phyloP scores from a whole-genome alignment of 1,140 invertebrate species.

The Colletes gigas region DNA sequence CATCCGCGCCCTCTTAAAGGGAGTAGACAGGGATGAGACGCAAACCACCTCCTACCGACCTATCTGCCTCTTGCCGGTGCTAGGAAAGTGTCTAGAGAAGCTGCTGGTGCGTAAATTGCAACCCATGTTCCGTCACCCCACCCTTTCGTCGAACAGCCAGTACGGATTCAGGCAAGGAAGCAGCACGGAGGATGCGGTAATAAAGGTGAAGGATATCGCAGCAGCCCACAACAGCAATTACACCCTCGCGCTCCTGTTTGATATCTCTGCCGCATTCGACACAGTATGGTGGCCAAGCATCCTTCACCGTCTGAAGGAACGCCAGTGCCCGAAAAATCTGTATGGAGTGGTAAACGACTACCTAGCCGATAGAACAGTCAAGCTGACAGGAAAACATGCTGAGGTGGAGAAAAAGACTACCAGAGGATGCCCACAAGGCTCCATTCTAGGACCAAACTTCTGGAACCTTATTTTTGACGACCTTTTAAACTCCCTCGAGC shows the following conservation, averaged over 20 bases:
- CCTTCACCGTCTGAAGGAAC: not conserved
- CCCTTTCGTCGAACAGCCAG: not conserved
- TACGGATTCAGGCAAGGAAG: slow-evolving; percentile 1
- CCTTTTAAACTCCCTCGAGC: slow-evolving; percentile 61
- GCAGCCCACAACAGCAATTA: not conserved
- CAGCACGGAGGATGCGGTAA: slow-evolving; percentile 20
- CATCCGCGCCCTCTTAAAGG: slow-evolving; percentile 70
- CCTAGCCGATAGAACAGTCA: slow-evolving; percentile 22
- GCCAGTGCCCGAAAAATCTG: not conserved
- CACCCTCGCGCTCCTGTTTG: slow-evolving; percentile 37
- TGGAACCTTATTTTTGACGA: slow-evolving; percentile 76
- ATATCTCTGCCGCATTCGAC: slow-evolving; percentile 70
- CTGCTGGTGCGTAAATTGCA: slow-evolving; percentile 60
- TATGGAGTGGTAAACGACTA: not conserved
- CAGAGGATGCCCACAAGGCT: slow-evolving; percentile 77
- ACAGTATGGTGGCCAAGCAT: not conserved
- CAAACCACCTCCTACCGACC: slow-evolving; percentile 72
- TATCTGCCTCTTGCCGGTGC: slow-evolving; percentile 73
- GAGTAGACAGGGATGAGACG: slow-evolving; percentile 64
- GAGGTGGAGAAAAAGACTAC: slow-evolving; percentile 49
- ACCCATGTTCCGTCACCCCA: not conserved
- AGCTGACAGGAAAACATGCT: not conserved
- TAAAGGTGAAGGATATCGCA: not conserved
- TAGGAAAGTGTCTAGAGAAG: slow-evolving; percentile 76
- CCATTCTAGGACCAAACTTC: slow-evolving; percentile 70